Evolutionary conservation across 2,113 vertebrate genomes (phyloP).

Genomic region (Gracilinanus agilis): DNA sequence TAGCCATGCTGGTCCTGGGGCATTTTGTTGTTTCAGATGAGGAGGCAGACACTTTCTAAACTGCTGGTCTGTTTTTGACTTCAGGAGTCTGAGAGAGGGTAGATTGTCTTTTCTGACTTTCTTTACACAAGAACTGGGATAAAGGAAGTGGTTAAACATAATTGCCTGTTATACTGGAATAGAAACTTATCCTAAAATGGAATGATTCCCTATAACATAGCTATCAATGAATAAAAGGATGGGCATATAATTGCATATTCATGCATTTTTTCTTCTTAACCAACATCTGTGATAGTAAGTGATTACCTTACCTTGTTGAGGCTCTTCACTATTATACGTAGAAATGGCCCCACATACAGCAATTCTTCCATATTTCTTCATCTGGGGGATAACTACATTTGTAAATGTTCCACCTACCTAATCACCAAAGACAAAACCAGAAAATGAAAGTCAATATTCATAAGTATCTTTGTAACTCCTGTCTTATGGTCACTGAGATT

Average conservation of each 20-base stretch:
- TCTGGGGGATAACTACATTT: slow-evolving; percentile 86
- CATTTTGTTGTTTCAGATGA: not conserved
- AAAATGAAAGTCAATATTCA: not conserved
- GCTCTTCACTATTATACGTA: slow-evolving; percentile 85
- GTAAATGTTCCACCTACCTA: slow-evolving; percentile 93
- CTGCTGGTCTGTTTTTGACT: not conserved
- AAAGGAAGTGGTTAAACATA: too few species aligned
- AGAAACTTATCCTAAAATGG: not conserved
- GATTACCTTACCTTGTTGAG: slow-evolving; percentile 86
- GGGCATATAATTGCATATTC: not conserved
- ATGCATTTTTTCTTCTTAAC: not conserved
- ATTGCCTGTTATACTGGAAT: too few species aligned
- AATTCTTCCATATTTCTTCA: slow-evolving; percentile 92
- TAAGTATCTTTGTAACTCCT: not conserved
- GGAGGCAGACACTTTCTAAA: not conserved
- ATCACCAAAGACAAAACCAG: slow-evolving; percentile 29
- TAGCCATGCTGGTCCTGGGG: not conserved
- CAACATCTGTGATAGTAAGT: not conserved
- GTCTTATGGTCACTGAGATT: not conserved
- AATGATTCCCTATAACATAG: not conserved
- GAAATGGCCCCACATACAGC: slow-evolving; percentile 92
- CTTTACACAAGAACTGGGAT: not conserved
- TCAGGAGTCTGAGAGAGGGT: not conserved
- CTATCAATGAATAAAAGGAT: not conserved
- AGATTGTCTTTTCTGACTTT: not conserved